Conservation (phyloP, 2,888 invertebrate species). For the Neoaliturus tenellus region DNA sequence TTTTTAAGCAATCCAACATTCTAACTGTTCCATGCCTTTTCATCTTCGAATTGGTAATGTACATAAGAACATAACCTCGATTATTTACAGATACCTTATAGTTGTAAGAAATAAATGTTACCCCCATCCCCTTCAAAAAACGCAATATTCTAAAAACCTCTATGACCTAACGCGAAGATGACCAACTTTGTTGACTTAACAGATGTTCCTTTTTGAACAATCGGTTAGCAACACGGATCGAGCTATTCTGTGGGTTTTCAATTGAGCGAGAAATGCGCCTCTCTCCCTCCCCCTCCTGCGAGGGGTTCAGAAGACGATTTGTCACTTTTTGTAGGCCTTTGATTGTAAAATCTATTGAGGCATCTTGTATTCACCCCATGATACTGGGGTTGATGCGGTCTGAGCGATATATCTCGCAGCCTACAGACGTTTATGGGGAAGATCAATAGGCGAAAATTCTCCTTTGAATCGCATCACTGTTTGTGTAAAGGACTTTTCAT, state of each 20-base stretch:
- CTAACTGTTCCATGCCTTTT: no score
- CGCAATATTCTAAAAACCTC: no score
- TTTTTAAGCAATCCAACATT: no score
- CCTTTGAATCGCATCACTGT: no score
- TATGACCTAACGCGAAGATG: neutral
- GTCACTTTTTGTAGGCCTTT: constrained; percentile 26
- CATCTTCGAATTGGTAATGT: no score
- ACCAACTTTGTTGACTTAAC: neutral
- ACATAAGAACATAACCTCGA: no score
- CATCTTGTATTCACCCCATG: constrained; percentile 27
- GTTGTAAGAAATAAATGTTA: no score
- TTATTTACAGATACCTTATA: no score
- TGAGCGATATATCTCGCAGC: neutral
- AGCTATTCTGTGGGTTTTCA: constrained; percentile 16
- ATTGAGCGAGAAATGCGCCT: constrained; percentile 10
- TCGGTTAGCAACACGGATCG: neutral
- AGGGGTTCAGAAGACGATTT: neutral
- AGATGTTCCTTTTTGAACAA: neutral
- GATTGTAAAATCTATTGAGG: constrained; percentile 6
- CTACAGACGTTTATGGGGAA: neutral
- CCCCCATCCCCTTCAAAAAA: no score
- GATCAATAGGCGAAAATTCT: neutral
- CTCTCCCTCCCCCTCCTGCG: neutral
- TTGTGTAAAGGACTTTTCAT: no score
- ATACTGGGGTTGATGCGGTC: neutral